Base-by-base conservation (phyloP, 2,888 invertebrate species). In the Eupithecia vulgata region DNA sequence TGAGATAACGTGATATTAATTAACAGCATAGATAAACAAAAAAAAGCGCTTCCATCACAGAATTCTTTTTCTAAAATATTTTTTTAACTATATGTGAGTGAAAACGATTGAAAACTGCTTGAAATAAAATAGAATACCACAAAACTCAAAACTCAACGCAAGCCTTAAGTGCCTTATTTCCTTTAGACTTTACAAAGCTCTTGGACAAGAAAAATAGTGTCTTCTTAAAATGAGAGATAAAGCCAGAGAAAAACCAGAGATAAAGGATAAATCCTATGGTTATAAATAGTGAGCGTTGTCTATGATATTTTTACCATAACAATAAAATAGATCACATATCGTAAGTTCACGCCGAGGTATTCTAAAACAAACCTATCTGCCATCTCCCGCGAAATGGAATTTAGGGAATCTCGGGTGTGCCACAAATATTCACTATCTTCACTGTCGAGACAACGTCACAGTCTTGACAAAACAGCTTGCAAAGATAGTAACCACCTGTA, bases 361-460 rank as follows among this genome's bases (percentile, higher is more conserved):
- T 70, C 69, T 35, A 37, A 67, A 69, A 76, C 76, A 76, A 77
- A 76, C 62, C 76, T 77, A 79, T 79, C 79, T 67, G 35, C 65
- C 76, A 79, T 77, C 79, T 76, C 66, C 30, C 25, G 72, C 61
- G 25, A 57, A 65, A 30, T 75, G 77, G 79, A 75, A 79, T 79
- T 77, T 77, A 69, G 79, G 79, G 76, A 76, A 77, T 79, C 73
- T 74, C 69, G 65, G 59, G 65, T 59, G 76, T 45, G 71, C 75
- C 68, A 79, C 79, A 77, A 77, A 79, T 77, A 75, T 75, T 75
- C 42, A 40, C 74, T 77, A 79, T 79, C 78, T 71, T 17, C 57
- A 64, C 74, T 74, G 67, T 70, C 67, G 67, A 17, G 48, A 37
- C 15, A 64, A 35, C 25, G 62, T n/a, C 42, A 70, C 12, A 52